Evolutionary conservation across 2,888 invertebrate species (phyloP).

Genomic region (Amphiduros pacificus): DNA sequence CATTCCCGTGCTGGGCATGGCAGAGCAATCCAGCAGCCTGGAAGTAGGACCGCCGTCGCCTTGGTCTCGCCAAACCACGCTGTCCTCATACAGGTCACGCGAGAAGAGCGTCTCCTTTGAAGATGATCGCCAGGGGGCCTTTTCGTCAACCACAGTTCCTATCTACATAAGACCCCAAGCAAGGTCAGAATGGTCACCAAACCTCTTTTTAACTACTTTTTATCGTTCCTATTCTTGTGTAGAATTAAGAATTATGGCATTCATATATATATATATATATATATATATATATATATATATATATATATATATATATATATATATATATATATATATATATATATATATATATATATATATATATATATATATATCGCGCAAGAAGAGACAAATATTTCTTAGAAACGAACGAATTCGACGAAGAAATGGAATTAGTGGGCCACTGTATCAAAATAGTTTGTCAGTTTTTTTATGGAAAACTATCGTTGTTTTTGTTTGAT

Average conservation of each 20-base stretch:
- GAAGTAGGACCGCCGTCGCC: not conserved
- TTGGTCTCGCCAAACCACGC: not conserved
- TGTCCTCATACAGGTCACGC: not conserved
- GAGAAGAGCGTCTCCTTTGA: conserved; percentile 18
- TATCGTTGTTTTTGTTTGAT: too few species aligned
- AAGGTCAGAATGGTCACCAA: too few species aligned
- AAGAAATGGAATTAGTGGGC: too few species aligned
- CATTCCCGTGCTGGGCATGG: not conserved
- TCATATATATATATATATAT: too few species aligned
- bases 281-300: conserved; percentile 14
- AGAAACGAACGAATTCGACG: too few species aligned
- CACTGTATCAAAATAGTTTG: too few species aligned
- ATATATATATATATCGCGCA: not conserved
- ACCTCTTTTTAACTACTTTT: too few species aligned
- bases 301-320: conserved; percentile 9
- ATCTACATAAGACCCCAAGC: not conserved
- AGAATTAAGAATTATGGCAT: too few species aligned
- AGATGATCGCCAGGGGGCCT: not conserved
- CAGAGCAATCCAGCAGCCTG: not conserved
- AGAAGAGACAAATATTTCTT: not conserved
- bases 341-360: conserved; percentile 4
- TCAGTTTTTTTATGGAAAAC: too few species aligned
- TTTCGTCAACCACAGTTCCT: not conserved
- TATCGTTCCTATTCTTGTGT: too few species aligned
- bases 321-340: conserved; percentile 7